phyloP scores from a whole-genome alignment of 2,797 vertebrate genomes.

The Falco biarmicus region DNA sequence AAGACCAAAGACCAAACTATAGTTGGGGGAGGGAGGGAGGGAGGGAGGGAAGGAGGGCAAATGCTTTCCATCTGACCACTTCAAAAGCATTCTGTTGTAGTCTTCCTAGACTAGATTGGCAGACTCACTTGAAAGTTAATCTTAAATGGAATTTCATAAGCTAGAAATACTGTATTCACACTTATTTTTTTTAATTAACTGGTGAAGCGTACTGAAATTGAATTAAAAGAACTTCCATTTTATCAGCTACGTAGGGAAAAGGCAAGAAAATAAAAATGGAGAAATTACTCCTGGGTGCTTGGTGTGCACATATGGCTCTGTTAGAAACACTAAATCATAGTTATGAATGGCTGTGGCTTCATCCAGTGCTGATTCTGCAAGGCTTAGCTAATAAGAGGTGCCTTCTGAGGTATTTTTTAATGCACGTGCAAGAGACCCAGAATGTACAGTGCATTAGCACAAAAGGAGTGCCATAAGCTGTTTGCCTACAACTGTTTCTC shows the following conservation, averaged over 20 bases:
- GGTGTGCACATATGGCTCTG: neutral
- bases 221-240: neutral
- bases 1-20: neutral
- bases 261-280: neutral
- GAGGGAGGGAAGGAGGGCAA: neutral
- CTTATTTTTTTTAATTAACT: neutral
- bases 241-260: neutral
- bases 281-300: neutral
- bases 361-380: neutral
- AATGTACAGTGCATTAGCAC: neutral
- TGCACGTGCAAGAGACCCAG: neutral
- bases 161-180: neutral
- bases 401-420: neutral
- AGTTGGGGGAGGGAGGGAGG: neutral
- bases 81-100: neutral
- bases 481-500: neutral
- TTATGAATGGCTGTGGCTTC: neutral
- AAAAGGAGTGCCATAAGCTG: neutral
- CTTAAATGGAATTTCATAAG: neutral
- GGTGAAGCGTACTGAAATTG: neutral
- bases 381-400: neutral
- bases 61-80: neutral
- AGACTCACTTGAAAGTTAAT: neutral
- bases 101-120: neutral
- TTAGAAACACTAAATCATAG: neutral